phyloP scores from a whole-genome alignment of 1,140 invertebrate genomes.

The Drosophila watanabei region DNA sequence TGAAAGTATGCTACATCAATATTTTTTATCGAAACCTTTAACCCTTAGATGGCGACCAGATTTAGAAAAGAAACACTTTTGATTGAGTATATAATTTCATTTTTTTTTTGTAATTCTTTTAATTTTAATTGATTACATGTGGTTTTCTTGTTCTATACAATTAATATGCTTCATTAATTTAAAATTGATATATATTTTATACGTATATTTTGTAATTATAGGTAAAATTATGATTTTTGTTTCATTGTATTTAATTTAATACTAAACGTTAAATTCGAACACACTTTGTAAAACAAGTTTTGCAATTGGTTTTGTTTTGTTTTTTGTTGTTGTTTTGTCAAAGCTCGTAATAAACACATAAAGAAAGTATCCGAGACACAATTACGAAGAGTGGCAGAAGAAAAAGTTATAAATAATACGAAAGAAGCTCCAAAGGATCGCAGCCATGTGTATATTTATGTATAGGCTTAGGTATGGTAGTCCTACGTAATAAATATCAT shows the following conservation, averaged over 20 bases:
- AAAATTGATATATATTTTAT: constrained; percentile 75
- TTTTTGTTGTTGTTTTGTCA: constrained; percentile 37
- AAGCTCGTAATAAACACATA: constrained; percentile 51
- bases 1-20: background rate
- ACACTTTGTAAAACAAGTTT: constrained; percentile 76
- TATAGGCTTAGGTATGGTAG: constrained; percentile 47
- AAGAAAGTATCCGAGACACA: constrained; percentile 41
- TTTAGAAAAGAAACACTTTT: background rate
- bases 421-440: constrained; percentile 58
- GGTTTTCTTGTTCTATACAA: constrained; percentile 64
- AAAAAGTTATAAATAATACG: constrained; percentile 73
- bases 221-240: constrained; percentile 53
- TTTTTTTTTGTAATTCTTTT: constrained; percentile 65
- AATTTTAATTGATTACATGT: constrained; percentile 80
- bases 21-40: background rate
- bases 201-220: constrained; percentile 67
- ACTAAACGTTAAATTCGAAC: constrained; percentile 83
- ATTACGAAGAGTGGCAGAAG: constrained; percentile 63
- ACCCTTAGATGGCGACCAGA: background rate
- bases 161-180: constrained; percentile 77
- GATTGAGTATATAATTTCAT: constrained; percentile 75
- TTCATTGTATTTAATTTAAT: constrained; percentile 58
- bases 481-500: constrained; percentile 58
- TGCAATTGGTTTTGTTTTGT: constrained; percentile 40
- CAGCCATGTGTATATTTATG: constrained; percentile 34